Evolutionary conservation across 2,888 invertebrate species (phyloP), one percentile per base, ranked within the genome.

Genomic region (Synanthedon andrenaeformis): DNA sequence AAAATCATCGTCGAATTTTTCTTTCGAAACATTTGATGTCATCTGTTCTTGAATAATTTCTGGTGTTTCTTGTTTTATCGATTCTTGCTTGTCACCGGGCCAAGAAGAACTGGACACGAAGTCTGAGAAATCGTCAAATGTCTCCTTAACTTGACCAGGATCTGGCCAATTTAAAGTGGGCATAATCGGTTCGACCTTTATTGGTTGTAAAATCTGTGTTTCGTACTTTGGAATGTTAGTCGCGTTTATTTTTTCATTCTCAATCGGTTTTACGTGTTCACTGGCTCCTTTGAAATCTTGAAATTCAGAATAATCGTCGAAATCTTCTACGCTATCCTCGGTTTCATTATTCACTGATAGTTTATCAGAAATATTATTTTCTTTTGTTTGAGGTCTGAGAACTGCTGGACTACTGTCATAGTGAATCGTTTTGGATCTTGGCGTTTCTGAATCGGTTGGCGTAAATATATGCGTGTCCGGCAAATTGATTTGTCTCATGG

Each of bases 401-500:
- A 76, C 69, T 11, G 74, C 59, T n/a, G 77, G 70, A 51, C 62
- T 66, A 52, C 59, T 72, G 57, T 81, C 76, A 58, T 88, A 87
- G 63, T 88, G 88, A 52, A 88, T 88, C 17, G 87, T 88, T 71
- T 86, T 88, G 41, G 88, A 88, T 58, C 86, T 76, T 41, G 88
- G 88, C 54, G 80, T 86, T 70, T 88, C 86, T 0, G 88, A 88
- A 64, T 88, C 85, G 35, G 85, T 85, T 4, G 88, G 88, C 54
- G 88, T 88, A 61, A 86, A 88, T 53, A 88, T 88, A 64, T 88
- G 88, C 23, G 88, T 88, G 57, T 88, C 88, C 10, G 88, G 88
- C 56, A 88, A 69, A 61, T 70, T 88, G 52, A 88, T 88, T 66
- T 88, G 88, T 51, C 88, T 64, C 55, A 86, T 61, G 48, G 84